A percentile compares a stretch with the other conserved stretches of the same genome.
Evolutionary conservation across 2,113 vertebrate genomes (phyloP).

Genomic region (Sander lucioperca): DNA sequence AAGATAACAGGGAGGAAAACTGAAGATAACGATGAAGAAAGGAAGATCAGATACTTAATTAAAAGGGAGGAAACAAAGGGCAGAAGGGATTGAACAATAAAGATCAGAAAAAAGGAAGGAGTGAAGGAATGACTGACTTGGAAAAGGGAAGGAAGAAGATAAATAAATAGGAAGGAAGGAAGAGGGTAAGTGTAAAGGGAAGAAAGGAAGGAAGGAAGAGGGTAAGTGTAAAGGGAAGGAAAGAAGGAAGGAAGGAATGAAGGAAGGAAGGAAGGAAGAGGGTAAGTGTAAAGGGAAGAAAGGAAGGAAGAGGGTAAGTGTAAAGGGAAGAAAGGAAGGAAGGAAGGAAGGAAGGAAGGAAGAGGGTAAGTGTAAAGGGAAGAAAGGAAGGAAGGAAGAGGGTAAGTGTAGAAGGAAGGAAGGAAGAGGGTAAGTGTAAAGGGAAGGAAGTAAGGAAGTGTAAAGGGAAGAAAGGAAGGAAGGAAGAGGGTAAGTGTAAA

Average conservation of each 20-base stretch:
- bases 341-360: background rate
- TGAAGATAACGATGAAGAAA: too few relatives aligned
- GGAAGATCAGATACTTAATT: too few relatives aligned
- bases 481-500: background rate
- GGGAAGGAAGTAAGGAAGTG: background rate
- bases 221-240: too few relatives aligned
- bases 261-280: too few relatives aligned
- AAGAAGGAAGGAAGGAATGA: too few relatives aligned
- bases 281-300: too few relatives aligned
- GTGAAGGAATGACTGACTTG: too few relatives aligned
- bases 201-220: background rate
- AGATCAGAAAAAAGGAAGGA: too few relatives aligned
- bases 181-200: background rate
- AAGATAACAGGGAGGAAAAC: too few relatives aligned
- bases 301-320: background rate
- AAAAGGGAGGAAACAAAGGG: background rate
- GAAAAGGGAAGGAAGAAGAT: background rate
- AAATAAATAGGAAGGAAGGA: too few relatives aligned
- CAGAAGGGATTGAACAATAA: background rate
- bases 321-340: background rate
- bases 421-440: too few relatives aligned
- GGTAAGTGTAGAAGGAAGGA: background rate
- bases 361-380: background rate
- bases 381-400: background rate
- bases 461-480: background rate